Evolutionary conservation across 2,888 invertebrate genomes (phyloP).

Genomic region (Periphyllus acericola): DNA sequence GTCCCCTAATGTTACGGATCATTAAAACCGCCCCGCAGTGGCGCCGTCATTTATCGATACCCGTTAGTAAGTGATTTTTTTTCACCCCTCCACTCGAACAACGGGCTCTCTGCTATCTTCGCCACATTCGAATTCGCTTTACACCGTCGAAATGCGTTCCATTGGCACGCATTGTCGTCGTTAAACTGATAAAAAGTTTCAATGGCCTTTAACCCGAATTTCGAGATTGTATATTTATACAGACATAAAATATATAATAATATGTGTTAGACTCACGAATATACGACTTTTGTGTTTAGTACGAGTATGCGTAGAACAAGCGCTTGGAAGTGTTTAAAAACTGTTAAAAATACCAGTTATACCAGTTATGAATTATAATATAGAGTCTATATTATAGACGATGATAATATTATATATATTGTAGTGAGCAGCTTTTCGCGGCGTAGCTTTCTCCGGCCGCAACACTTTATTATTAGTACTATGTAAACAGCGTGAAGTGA

Average conservation of each 20-base stretch:
- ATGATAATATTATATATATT: too few species aligned
- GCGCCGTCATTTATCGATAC: slow-evolving; percentile 57
- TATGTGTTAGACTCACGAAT: neutral
- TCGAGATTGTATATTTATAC: neutral
- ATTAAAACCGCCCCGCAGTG: slow-evolving; percentile 51
- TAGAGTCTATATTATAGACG: too few species aligned
- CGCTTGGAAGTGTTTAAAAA: neutral
- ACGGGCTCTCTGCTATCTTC: slow-evolving; percentile 33
- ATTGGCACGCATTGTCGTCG: slow-evolving; percentile 39
- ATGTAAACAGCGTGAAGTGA: too few species aligned
- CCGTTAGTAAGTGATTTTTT: slow-evolving; percentile 58
- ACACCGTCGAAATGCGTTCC: slow-evolving; percentile 2
- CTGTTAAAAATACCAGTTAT: neutral
- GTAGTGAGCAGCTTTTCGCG: too few species aligned
- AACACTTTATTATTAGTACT: too few species aligned
- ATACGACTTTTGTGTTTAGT: neutral
- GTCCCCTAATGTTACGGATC: slow-evolving; percentile 53
- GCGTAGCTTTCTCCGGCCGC: too few species aligned
- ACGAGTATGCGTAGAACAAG: neutral
- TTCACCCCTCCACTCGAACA: slow-evolving; percentile 10
- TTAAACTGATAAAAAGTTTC: slow-evolving; percentile 49
- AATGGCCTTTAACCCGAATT: slow-evolving; percentile 35
- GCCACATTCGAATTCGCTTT: slow-evolving; percentile 21
- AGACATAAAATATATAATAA: neutral
- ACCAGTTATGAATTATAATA: too few species aligned